Evolutionary conservation across 1,140 invertebrate species (phyloP), one percentile per base, ranked within the genome.

Genomic region (Lutraria rhynchaena): DNA sequence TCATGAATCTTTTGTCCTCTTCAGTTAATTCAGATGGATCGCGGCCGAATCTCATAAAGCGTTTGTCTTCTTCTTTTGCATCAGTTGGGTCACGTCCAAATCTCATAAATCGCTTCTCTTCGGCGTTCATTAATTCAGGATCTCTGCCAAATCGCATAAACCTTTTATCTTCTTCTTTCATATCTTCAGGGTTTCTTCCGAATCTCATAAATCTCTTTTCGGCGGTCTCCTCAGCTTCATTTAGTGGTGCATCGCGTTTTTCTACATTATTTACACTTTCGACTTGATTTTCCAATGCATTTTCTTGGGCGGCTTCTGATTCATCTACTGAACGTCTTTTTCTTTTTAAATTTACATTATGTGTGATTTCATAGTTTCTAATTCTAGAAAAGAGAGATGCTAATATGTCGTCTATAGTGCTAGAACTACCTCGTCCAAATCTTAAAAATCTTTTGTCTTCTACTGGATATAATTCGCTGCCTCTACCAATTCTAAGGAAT

Each of bases 391-490:
- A 73, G 44, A 86, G 55, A n/a, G 77, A 61, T 41, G 57, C 46
- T 51, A 86, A 75, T 3, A 84, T 63, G 13, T 87, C 80, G 51
- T 81, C 86, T 44, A 84, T 13, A 46, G 53, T 81, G 17, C 86
- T 81, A 57, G 57, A 53, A 31, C 37, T 58, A 15, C 76, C 77
- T 33, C 87, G 84, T 11, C 90, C 90, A 67, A 91, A 91, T 69
- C 90, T 69, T 74, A 90, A 85, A 75, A 89, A 90, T 29, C 87
- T 71, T 69, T 90, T 90, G 55, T 89, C 88, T 51, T 85, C 85
- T 19, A 82, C 27, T 57, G 55, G 61, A 44, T 44, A 46, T 55
- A 63, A n/a, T 9, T 77, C 82, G 15, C 75, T 80, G 24, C 53
- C 71, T 63, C 75, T 73, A 15, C 86, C 86, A 69, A 88, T 85